Conservation (phyloP, 2,888 invertebrate species). For the Chalcis sispes region DNA sequence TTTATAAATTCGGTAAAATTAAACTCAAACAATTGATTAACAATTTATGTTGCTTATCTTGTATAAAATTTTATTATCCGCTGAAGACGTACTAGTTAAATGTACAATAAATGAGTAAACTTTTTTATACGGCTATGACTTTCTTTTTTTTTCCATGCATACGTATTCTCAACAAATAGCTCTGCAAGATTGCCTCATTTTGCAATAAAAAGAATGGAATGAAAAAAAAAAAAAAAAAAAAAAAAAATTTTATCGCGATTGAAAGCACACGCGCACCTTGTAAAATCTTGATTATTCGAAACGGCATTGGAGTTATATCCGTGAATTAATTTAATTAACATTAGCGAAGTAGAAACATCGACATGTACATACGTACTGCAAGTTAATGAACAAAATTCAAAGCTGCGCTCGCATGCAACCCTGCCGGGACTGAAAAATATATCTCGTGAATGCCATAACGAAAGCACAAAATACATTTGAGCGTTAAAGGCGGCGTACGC, state of each 20-base stretch:
- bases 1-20: too few species aligned
- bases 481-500: too few species aligned
- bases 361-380: neutral
- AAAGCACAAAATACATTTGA: conserved; percentile 40
- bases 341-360: conserved; percentile 12
- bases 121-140: too few species aligned
- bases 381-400: conserved; percentile 49
- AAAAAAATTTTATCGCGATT: neutral
- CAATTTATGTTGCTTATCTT: too few species aligned
- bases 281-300: conserved; percentile 34
- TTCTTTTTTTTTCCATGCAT: too few species aligned
- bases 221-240: neutral
- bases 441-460: conserved; percentile 49
- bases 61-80: too few species aligned
- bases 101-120: too few species aligned
- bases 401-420: conserved; percentile 17
- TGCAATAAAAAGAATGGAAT: too few species aligned
- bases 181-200: too few species aligned
- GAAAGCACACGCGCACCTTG: conserved; percentile 9
- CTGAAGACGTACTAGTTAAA: too few species aligned
- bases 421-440: conserved; percentile 33
- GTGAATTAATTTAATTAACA: conserved; percentile 48
- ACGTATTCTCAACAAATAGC: too few species aligned
- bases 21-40: too few species aligned
- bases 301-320: conserved; percentile 19